Conservation (phyloP, 2,113 vertebrate genomes). For the Irena cyanogastra region DNA sequence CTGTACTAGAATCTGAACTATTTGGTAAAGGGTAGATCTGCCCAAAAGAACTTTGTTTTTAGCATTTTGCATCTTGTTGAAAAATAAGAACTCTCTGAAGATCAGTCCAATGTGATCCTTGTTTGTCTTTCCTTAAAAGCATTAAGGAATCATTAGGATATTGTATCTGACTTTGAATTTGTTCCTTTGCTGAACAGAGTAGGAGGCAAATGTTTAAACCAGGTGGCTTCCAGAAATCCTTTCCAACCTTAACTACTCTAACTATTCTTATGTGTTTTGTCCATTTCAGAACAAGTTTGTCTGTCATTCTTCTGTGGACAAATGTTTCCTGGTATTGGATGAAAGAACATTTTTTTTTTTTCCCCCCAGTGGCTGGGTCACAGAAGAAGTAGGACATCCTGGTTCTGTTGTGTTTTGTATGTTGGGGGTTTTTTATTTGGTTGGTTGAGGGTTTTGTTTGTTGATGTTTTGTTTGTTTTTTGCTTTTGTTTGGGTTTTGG, state of each 20-base stretch:
- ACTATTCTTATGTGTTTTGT: neutral
- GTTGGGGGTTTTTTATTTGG: neutral
- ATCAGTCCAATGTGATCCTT: neutral
- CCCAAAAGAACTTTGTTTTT: neutral
- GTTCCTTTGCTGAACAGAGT: neutral
- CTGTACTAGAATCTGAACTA: neutral
- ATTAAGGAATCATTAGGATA: neutral
- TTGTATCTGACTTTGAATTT: neutral
- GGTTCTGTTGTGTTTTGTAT: neutral
- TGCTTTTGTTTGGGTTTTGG: neutral
- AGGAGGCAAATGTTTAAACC: neutral
- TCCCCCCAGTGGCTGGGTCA: neutral
- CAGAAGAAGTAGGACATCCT: neutral
- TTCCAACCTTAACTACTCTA: neutral
- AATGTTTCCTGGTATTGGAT: neutral
- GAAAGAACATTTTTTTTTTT: neutral
- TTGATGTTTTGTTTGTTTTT: neutral
- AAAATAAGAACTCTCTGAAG: neutral
- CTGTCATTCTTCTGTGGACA: neutral
- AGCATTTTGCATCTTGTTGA: neutral
- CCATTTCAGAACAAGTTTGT: neutral
- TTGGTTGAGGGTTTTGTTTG: neutral
- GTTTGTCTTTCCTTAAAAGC: neutral
- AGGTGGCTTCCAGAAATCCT: neutral
- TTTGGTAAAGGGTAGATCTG: neutral